A percentile compares a stretch with the other conserved stretches of the same genome.
Evolutionary conservation across 2,888 invertebrate genomes (phyloP).

Genomic region (Iphiclides podalirius): DNA sequence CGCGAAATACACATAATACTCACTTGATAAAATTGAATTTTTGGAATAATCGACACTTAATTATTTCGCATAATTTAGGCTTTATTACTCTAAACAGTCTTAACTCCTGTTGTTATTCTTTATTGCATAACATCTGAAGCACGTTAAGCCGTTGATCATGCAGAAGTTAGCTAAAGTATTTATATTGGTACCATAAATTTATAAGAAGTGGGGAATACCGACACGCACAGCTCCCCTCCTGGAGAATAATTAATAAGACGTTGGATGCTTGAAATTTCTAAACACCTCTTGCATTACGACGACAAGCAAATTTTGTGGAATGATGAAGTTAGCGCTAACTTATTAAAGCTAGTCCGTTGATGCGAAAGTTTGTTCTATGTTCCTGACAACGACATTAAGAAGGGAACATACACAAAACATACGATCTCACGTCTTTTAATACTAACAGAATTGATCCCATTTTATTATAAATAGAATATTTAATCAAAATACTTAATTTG

Average conservation of each 20-base stretch:
- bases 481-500: too few species aligned
- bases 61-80: too few species aligned
- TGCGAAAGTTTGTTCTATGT: constrained; percentile 21
- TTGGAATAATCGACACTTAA: too few species aligned
- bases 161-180: constrained; percentile 58
- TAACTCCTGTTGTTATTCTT: constrained; percentile 21
- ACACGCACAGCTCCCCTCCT: constrained; percentile 48
- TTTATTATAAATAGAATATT: too few species aligned
- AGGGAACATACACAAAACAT: neutral
- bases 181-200: constrained; percentile 72
- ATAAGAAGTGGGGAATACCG: constrained; percentile 55
- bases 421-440: too few species aligned
- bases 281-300: constrained; percentile 50
- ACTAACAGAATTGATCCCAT: too few species aligned
- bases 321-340: constrained; percentile 17
- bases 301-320: constrained; percentile 40
- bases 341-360: constrained; percentile 15
- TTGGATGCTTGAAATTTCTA: constrained; percentile 55
- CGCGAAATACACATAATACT: too few species aligned
- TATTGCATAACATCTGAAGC: constrained; percentile 30
- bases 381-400: constrained; percentile 12
- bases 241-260: constrained; percentile 58
- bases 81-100: neutral
- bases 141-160: constrained; percentile 46
- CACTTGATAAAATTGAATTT: too few species aligned